Evolutionary conservation across 2,113 vertebrate species (phyloP).

Genomic region (Petrocephalus zakoni): DNA sequence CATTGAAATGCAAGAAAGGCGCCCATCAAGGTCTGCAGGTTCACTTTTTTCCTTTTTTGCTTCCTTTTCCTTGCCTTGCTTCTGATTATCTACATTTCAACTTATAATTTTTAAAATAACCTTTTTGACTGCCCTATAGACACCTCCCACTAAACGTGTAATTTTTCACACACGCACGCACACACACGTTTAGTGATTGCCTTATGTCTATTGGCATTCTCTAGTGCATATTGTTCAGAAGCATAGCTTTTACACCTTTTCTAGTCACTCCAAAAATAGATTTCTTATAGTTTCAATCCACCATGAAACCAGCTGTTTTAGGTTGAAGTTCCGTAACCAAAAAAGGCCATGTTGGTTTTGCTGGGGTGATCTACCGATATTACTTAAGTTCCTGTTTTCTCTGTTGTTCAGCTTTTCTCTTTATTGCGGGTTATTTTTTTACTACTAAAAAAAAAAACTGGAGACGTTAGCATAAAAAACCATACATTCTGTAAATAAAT

Average conservation of each 20-base stretch:
- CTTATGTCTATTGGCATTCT: neutral
- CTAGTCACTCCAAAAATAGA: neutral
- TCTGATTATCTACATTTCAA: neutral
- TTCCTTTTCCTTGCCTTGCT: neutral
- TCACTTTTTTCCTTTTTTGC: neutral
- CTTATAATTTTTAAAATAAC: neutral
- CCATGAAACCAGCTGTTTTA: slow-evolving; percentile 22
- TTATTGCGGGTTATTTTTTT: slow-evolving; percentile 15
- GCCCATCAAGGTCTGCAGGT: neutral
- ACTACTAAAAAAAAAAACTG: neutral
- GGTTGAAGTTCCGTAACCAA: slow-evolving; percentile 26
- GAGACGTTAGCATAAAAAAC: neutral
- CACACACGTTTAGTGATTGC: neutral
- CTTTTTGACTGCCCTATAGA: neutral
- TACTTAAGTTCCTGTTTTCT: slow-evolving; percentile 35
- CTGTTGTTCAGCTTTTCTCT: slow-evolving; percentile 32
- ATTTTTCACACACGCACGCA: neutral
- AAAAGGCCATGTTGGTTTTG: slow-evolving; percentile 20
- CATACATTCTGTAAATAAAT: neutral
- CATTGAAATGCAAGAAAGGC: neutral
- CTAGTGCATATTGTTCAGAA: neutral
- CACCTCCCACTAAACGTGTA: neutral
- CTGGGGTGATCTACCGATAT: slow-evolving; percentile 26
- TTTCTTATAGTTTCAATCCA: neutral
- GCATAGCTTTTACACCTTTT: neutral